phyloP scores from a whole-genome alignment of 1,140 invertebrate genomes.

The Mylabris phalerata region DNA sequence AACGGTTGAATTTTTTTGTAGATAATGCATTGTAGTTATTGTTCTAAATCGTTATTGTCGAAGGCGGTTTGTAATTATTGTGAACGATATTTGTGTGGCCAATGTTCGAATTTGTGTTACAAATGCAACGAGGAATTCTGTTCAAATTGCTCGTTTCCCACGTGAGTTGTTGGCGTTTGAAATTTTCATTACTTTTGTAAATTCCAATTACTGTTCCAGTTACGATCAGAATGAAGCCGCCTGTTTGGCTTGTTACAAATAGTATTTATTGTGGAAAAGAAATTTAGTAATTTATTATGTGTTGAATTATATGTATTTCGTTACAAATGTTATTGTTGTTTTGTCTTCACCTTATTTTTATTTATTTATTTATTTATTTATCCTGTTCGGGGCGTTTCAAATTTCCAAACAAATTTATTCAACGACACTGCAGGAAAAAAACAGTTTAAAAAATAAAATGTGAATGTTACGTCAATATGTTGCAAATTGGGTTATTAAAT shows the following conservation, averaged over 20 bases:
- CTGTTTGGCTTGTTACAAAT: not conserved
- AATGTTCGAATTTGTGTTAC: not conserved
- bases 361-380: no score
- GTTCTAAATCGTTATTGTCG: not conserved
- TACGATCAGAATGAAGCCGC: slow-evolving; percentile 5
- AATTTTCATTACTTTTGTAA: not conserved
- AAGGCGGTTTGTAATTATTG: slow-evolving; percentile 3
- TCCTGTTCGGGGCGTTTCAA: no score
- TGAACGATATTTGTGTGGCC: not conserved
- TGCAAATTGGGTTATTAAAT: no score
- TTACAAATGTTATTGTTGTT: no score
- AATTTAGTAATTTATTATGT: no score
- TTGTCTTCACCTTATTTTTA: no score
- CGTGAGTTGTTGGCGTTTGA: slow-evolving; percentile 1
- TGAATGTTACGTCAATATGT: no score
- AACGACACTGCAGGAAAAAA: no score
- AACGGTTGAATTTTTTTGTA: no score
- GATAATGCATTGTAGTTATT: not conserved
- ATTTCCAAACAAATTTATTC: no score
- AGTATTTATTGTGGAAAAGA: not conserved
- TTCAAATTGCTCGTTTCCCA: slow-evolving; percentile 2
- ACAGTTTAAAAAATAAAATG: no score
- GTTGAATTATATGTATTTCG: no score
- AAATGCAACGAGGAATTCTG: slow-evolving; percentile 1
- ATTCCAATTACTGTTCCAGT: not conserved